Percentiles rank a stretch among this genome's conserved stretches.
phyloP scores from a whole-genome alignment of 2,888 invertebrate genomes.

The Ennomos quercinarius region DNA sequence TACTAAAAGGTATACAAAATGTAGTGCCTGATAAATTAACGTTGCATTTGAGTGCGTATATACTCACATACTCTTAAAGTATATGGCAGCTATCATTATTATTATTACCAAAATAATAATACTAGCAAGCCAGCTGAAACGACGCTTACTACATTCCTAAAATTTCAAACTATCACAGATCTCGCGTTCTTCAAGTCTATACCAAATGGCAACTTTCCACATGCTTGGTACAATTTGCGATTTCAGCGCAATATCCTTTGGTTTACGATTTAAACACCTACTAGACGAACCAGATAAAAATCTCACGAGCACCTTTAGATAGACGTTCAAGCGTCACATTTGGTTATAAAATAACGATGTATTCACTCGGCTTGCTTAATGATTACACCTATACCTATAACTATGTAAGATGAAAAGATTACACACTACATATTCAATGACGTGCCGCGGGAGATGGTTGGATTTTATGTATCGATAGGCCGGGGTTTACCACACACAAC shows the following conservation, averaged over 20 bases:
- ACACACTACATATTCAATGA: too few species aligned
- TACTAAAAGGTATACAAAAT: too few species aligned
- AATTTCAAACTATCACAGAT: conserved; percentile 13
- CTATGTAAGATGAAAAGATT: too few species aligned
- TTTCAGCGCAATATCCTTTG: neutral
- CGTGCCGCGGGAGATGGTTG: too few species aligned
- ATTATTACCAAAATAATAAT: neutral
- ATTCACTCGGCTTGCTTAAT: conserved; percentile 1
- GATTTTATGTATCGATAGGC: too few species aligned
- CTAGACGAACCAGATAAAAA: conserved; percentile 1
- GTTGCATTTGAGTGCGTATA: too few species aligned
- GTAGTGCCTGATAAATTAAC: too few species aligned
- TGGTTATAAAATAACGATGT: neutral
- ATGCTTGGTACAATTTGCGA: neutral
- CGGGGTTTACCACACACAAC: too few species aligned
- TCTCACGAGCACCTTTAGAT: neutral
- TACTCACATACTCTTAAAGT: too few species aligned
- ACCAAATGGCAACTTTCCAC: neutral
- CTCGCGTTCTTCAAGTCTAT: conserved; percentile 1
- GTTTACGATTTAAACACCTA: neutral
- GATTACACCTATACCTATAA: neutral
- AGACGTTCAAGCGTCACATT: neutral
- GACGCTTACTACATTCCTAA: conserved; percentile 4
- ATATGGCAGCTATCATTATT: too few species aligned
- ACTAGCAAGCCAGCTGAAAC: conserved; percentile 1